Evolutionary conservation across 2,797 vertebrate genomes (phyloP), one percentile per base, ranked within the genome.

Genomic region (Intellagama lesueurii): DNA sequence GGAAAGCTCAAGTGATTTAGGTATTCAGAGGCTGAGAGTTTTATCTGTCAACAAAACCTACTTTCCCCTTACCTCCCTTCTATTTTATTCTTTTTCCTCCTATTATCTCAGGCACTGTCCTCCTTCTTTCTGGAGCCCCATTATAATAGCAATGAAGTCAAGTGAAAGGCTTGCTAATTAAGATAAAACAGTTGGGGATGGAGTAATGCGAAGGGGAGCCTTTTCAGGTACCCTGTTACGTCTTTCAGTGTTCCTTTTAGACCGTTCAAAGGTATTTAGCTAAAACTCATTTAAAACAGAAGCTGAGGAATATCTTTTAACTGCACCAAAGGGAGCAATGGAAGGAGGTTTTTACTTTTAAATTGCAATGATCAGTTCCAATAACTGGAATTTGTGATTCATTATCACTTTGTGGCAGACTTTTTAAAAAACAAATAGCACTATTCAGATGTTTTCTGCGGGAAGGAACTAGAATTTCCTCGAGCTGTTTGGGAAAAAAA

Each of bases 271-370:
- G 73, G 79, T 66, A 88, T 94, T 94, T 95, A 90, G 94, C 93
- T 90, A 89, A 93, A 92, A 88, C 89, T 93, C 93, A 82, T 91
- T 93, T 89, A 83, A 64, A 91, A n/a, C 85, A 1, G 66, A 93
- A 94, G 88, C 88, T 90, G 88, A 94, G 89, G 92, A 96, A 91
- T 81, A 93, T 91, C 91, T 94, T 90, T 91, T 40, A 95, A 95
- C 86, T 92, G 82, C 92, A 90, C 94, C 90, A 84, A 94, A 88
- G 93, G 88, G 94, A 88, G 84, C 91, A 52, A 85, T 85, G 87
- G 91, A 94, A 91, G 92, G 93, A 89, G 66, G 85, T 93, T 94
- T 93, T 89, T 11, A 93, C 77, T 94, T 89, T 92, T 88, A 93
- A 94, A 87, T 78, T 49, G 69, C 90, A 92, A 93, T 87, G 85